phyloP scores from a whole-genome alignment of 2,888 invertebrate species.

The Stenodera caucasica region DNA sequence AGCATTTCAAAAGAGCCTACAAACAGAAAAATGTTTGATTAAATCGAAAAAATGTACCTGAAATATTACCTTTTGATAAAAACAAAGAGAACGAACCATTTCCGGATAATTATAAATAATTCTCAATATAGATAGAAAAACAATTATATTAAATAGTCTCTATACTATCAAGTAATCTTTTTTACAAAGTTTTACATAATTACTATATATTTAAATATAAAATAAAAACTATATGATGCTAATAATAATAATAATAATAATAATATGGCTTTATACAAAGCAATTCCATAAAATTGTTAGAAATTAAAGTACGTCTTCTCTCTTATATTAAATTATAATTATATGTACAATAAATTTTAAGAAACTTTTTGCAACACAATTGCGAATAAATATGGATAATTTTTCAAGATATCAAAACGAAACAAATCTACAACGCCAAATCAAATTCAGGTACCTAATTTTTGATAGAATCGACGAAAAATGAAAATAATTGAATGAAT shows the following conservation, averaged over 20 bases:
- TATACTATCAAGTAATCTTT: not conserved
- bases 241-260: not conserved
- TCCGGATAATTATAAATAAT: not conserved
- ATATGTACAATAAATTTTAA: not conserved
- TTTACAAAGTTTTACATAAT: not conserved
- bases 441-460: conserved; percentile 1
- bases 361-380: not conserved
- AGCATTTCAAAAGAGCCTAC: too few relatives aligned
- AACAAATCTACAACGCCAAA: not conserved
- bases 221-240: not conserved
- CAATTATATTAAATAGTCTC: conserved; percentile 1
- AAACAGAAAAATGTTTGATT: too few relatives aligned
- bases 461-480: not conserved
- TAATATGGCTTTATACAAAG: conserved; percentile 4
- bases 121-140: not conserved
- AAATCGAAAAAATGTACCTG: too few relatives aligned
- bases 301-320: not conserved
- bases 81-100: not conserved
- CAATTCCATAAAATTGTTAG: not conserved
- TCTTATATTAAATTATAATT: not conserved
- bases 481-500: not conserved
- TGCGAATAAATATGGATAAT: too few relatives aligned
- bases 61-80: too few relatives aligned
- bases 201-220: not conserved
- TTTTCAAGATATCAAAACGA: too few relatives aligned